phyloP scores from a whole-genome alignment of 2,888 invertebrate species.

The Phortica okadai region DNA sequence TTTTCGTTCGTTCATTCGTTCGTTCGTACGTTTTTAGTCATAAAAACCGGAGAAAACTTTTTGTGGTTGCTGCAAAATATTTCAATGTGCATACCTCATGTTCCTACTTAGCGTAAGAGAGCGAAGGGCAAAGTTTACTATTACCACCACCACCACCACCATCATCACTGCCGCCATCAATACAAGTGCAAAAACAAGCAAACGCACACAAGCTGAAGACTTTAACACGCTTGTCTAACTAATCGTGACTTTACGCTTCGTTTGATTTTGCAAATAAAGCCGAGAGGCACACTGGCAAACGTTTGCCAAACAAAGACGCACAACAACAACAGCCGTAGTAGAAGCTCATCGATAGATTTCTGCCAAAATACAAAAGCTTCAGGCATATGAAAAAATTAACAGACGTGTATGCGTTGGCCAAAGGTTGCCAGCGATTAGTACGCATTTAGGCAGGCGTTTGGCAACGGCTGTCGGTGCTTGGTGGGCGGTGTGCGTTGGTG shows the following conservation, averaged over 20 bases:
- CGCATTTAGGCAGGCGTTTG: background rate
- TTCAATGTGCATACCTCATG: conserved; percentile 20
- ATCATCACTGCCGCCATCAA: background rate
- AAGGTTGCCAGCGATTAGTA: no score
- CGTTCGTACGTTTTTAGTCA: conserved; percentile 18
- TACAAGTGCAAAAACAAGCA: background rate
- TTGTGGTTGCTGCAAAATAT: conserved; percentile 19
- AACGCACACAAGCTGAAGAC: conserved; percentile 56
- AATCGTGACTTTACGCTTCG: conserved; percentile 75
- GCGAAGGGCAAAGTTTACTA: background rate
- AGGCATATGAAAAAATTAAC: conserved; percentile 35
- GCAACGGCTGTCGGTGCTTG: conserved; percentile 39
- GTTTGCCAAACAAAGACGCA: conserved; percentile 41
- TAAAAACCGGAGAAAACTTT: conserved; percentile 27
- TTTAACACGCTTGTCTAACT: conserved; percentile 75
- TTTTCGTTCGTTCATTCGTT: conserved; percentile 22
- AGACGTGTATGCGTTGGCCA: background rate
- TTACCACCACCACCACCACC: conserved; percentile 20
- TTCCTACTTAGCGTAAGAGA: background rate
- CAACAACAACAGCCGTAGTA: conserved; percentile 1
- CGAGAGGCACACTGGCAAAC: background rate
- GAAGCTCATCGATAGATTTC: conserved; percentile 56
- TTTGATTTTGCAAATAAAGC: conserved; percentile 72
- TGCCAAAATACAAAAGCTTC: conserved; percentile 15
- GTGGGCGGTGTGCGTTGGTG: conserved; percentile 10